phyloP scores from a whole-genome alignment of 2,113 vertebrate genomes.

The Delphinapterus leucas region DNA sequence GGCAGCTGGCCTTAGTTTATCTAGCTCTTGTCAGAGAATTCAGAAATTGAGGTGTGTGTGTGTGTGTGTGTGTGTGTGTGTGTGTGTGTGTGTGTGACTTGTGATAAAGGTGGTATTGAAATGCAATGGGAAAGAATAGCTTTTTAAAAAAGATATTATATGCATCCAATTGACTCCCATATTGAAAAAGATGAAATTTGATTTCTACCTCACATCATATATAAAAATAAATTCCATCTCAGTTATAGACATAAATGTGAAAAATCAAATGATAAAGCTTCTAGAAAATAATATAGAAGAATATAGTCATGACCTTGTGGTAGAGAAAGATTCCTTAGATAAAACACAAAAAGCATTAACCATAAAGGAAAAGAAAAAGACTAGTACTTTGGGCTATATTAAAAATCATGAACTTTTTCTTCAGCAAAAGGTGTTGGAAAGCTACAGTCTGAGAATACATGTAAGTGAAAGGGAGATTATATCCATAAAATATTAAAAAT shows the following conservation, averaged over 20 bases:
- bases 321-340: slow-evolving; percentile 33
- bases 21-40: not conserved
- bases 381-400: not conserved
- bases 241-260: not conserved
- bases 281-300: not conserved
- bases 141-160: not conserved
- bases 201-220: not conserved
- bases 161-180: not conserved
- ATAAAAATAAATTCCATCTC: slow-evolving; percentile 6
- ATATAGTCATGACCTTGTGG: not conserved
- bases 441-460: not conserved
- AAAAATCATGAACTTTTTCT: not conserved
- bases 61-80: not conserved
- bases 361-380: not conserved
- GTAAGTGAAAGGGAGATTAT: not conserved
- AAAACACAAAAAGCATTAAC: slow-evolving; percentile 8
- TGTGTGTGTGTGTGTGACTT: not conserved
- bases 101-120: not conserved
- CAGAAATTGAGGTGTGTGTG: not conserved
- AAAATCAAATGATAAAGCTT: not conserved
- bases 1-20: not conserved
- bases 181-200: not conserved
- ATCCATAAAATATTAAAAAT: slow-evolving; percentile 34
- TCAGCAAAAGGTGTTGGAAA: not conserved
- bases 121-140: not conserved